Evolutionary conservation across 2,113 vertebrate genomes (phyloP), one percentile per base, ranked within the genome.

Genomic region (Rhabdornis inornatus): DNA sequence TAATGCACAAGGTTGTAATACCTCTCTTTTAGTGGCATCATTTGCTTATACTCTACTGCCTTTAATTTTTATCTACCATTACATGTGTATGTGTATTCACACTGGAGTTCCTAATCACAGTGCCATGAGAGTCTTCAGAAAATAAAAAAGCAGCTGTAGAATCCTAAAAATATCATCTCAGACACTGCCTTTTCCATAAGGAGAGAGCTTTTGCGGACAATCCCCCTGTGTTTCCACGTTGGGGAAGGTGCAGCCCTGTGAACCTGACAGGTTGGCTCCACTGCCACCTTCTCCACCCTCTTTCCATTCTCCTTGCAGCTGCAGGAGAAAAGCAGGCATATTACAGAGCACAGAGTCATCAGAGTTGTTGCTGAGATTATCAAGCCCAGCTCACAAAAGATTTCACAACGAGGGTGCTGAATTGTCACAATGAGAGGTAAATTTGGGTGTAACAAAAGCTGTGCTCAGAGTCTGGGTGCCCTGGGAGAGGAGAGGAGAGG

Each of bases 371-470:
- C 60, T 82, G 52, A 78, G 40, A 52, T 60, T 70, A 47, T 35
- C 35, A 24, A 20, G 16, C n/a, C 66, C 39, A 22, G 22, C 20
- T 19, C 25, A 33, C 33, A 20, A 55, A 55, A 40, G 16, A 7
- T 59, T 87, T 83, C 69, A 55, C 70, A 90, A 42, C 9, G 33
- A 86, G 13, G 5, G 3, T 35, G 33, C 31, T 18, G 30, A 40
- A 52, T 20, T 64, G 24, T 59, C 69, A n/a, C 1, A 0, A 7
- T 10, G 27, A 94, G 24, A 74, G 39, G 18, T 12, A 83, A 87
- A 83, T 31, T 24, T 0, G 0, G 10, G 49, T 3, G 19, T 27
- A 15, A 52, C 0, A 0, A 52, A 52, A 50, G 17, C 31, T 1
- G 1, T 19, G 8, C 45, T 44, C 7, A 1, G 30, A 78, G 52